Conservation (phyloP, 1,140 invertebrate genomes). For the Epicauta chinensis region DNA sequence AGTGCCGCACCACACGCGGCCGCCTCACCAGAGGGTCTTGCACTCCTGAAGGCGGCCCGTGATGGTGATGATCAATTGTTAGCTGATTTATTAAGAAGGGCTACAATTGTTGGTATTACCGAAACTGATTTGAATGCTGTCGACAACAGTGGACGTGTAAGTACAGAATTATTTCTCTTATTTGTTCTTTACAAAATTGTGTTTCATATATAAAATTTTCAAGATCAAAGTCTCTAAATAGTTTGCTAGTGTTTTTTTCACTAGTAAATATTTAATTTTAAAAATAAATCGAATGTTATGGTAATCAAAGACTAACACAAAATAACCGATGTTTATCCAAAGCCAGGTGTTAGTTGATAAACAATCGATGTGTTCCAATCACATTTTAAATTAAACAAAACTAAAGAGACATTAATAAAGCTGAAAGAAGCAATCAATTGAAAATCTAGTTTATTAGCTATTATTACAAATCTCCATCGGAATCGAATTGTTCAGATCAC, state of each 20-base stretch:
- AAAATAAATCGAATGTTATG: neutral
- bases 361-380: too few species aligned
- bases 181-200: neutral
- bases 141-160: constrained; percentile 40
- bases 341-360: neutral
- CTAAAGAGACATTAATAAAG: too few species aligned
- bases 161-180: constrained; percentile 12
- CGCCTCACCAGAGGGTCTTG: constrained; percentile 27
- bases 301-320: neutral
- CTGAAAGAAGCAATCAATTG: too few species aligned
- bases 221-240: neutral
- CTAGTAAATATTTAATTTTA: neutral
- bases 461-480: too few species aligned
- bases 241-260: neutral
- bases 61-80: constrained; percentile 39
- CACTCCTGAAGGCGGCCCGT: constrained; percentile 37
- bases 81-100: constrained; percentile 30
- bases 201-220: neutral
- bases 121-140: constrained; percentile 36
- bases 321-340: neutral
- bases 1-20: constrained; percentile 32
- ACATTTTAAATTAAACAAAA: too few species aligned
- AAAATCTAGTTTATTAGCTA: too few species aligned
- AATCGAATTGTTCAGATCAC: too few species aligned
- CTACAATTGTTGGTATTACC: constrained; percentile 26